Conservation (phyloP, 2,797 vertebrate genomes). For the Aulostomus chinensis region DNA sequence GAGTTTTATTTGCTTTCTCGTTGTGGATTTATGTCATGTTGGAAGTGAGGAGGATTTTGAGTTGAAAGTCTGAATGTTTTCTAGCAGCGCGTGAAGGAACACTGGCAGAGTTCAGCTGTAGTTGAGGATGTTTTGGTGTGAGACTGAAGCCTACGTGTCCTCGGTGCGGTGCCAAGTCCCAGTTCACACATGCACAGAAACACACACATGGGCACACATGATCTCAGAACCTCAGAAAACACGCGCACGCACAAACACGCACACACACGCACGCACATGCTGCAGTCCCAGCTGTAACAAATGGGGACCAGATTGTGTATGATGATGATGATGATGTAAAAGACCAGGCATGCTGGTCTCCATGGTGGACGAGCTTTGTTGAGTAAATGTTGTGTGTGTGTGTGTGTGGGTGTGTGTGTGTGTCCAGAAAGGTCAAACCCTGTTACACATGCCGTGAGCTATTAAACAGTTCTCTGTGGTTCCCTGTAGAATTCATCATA, state of each 20-base stretch:
- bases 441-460: slow-evolving; percentile 42
- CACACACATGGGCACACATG: slow-evolving; percentile 26
- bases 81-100: slow-evolving; percentile 15
- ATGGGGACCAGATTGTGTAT: slow-evolving; percentile 80
- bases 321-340: slow-evolving; percentile 78
- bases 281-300: slow-evolving; percentile 78
- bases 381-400: slow-evolving; percentile 69
- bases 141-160: slow-evolving; percentile 45
- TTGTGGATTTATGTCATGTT: slow-evolving; percentile 37
- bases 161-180: slow-evolving; percentile 34
- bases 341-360: slow-evolving; percentile 76
- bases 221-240: slow-evolving; percentile 37
- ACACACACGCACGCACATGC: slow-evolving; percentile 20
- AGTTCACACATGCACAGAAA: neutral
- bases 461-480: slow-evolving; percentile 30
- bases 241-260: slow-evolving; percentile 4
- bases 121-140: slow-evolving; percentile 48
- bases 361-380: slow-evolving; percentile 74
- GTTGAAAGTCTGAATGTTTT: slow-evolving; percentile 23
- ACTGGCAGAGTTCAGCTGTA: slow-evolving; percentile 26
- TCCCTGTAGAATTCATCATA: slow-evolving; percentile 30
- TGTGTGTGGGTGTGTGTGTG: slow-evolving; percentile 11
- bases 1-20: slow-evolving; percentile 37
- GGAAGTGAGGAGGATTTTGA: slow-evolving; percentile 11
- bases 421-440: slow-evolving; percentile 26